Evolutionary conservation across 2,797 vertebrate genomes (phyloP), one percentile per base, ranked within the genome.

Genomic region (Lutjanus argentimaculatus): DNA sequence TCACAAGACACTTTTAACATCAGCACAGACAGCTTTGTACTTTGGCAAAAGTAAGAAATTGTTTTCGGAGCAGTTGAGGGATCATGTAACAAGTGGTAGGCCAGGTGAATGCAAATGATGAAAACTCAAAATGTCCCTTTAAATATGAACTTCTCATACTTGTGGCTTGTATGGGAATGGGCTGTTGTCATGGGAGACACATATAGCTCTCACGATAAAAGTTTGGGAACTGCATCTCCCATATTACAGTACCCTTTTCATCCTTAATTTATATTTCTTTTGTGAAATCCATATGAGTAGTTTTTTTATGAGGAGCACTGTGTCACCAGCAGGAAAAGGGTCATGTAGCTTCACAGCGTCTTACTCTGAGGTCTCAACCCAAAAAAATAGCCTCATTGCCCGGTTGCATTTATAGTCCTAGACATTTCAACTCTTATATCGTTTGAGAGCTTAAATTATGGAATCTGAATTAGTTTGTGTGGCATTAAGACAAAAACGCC

Each of bases 401-500:
- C 12, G 4, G 43, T 59, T 55, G 40, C 49, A 56, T 77, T 77
- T 25, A 45, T 53, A 53, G 67, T 77, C 43, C 11, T 36, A 36
- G 30, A 36, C 6, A 36, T 36, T 36, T 36, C 30, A 36, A 36
- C 30, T 36, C 30, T 30, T 4, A 36, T 36, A 36, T 36, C 30
- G 2, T 72, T 36, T 36, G 22, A 55, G 52, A 77, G 62, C 46
- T 73, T 77, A n/a, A 57, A 57, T 78, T 65, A 45, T 51, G 70
- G 65, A 55, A 75, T 72, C 49, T 46, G 10, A 75, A 43, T 76
- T 30, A 75, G 71, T 63, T 36, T 73, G 43, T 61, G 68, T 69
- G 68, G 62, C 45, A 36, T 53, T 52, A 57, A 51, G 67, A 72
- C 55, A 67, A 21, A 74, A 45, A 53, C 45, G 43, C 55, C 21